Base-by-base conservation (phyloP, 2,888 invertebrate genomes). In the Rhynchonema sp. region DNA sequence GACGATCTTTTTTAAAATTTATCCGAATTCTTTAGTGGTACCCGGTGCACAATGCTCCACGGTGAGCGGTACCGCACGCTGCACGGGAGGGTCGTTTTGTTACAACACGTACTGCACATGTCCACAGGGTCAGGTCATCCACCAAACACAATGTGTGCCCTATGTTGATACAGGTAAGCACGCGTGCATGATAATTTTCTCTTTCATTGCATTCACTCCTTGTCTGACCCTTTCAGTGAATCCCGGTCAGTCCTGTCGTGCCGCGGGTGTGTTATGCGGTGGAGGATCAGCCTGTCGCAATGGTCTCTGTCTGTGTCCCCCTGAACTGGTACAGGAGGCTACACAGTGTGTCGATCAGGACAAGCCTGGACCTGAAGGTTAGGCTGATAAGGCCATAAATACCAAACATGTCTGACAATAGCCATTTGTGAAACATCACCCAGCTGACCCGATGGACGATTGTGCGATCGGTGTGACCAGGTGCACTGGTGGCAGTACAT, bases 221-320 rank as follows among this genome's bases (percentile, higher is more conserved):
- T 38, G 38, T 13, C 17, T 17, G 38, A 38, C 6, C 38, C 6
- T 6, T 49, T 6, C 23, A 60, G 62, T 55, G 29, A 1, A 26
- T 13, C 62, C 62, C 17, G 61, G 61, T 20, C 46, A 56, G 1
- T 30, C 55, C 3, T 62, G 62, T 56, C 1, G 22, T 29, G 46
- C 30, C 17, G 30, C 38, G 26, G 58, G 58, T 28, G 28, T 60
- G 26, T 56, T 56, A 17, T 70, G 70, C 60, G 63, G 64, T 3
- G 66, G 68, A 20, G 65, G 64, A 13, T 63, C 68, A 1, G 55
- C 59, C 1, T 70, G 70, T 61, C 55, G 58, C 20, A 59, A 61
- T n/a, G 67, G 67, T 30, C 54, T 60, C 23, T 70, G 70, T 55
- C 56, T 62, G 20, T 70, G 70, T 53, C 64, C 54, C 26, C 3